Conservation (phyloP, 1,140 invertebrate species). For the Drosophila ercepeae region DNA sequence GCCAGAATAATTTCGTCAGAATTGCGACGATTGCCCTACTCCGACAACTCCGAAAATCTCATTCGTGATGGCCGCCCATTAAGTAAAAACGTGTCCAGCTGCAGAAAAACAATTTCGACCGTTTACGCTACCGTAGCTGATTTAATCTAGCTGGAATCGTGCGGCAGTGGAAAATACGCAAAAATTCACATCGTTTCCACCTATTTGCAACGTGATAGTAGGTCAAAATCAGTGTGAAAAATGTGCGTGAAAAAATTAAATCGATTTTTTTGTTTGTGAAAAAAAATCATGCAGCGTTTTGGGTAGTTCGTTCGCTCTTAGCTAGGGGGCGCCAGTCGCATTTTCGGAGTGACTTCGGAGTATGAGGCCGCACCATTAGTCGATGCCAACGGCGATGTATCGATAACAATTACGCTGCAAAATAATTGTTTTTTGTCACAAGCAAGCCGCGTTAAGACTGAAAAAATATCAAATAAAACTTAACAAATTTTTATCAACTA, state of each 20-base stretch:
- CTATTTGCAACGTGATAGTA: constrained; percentile 6
- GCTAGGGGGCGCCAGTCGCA: constrained; percentile 43
- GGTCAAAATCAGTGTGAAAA: constrained; percentile 63
- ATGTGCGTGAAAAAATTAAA: constrained; percentile 81
- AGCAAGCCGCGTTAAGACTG: neutral
- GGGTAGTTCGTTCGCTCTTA: constrained; percentile 19
- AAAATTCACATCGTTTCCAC: constrained; percentile 49
- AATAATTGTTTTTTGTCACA: constrained; percentile 8
- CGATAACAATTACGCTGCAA: constrained; percentile 12
- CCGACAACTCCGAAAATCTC: constrained; percentile 74
- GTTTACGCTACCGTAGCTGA: constrained; percentile 64
- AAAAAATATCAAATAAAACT: neutral
- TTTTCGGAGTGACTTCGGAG: constrained; percentile 48
- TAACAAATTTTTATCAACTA: constrained; percentile 2
- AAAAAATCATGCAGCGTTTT: constrained; percentile 59
- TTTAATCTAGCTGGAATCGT: constrained; percentile 62
- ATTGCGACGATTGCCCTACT: constrained; percentile 57
- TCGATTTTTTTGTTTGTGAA: constrained; percentile 82
- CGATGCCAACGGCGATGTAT: constrained; percentile 25
- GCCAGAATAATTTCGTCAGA: constrained; percentile 70
- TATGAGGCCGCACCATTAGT: constrained; percentile 1
- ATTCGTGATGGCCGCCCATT: constrained; percentile 79
- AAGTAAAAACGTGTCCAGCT: constrained; percentile 83
- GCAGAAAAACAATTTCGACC: constrained; percentile 76
- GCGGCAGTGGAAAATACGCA: constrained; percentile 60